Conservation (phyloP, 1,140 invertebrate species). For the Drosophila tsacasi region DNA sequence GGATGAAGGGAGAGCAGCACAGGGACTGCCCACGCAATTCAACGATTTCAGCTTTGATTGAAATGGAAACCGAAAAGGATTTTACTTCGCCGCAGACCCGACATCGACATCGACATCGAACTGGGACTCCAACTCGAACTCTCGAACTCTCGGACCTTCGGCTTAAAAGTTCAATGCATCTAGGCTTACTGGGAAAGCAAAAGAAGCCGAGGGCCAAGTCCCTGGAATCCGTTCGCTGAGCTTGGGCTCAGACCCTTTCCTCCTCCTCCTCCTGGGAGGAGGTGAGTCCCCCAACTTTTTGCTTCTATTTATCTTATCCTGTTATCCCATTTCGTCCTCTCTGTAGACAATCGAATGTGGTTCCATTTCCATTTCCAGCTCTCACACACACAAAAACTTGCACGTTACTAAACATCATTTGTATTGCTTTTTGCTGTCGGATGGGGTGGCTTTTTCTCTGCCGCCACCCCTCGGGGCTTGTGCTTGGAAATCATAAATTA, state of each 20-base stretch:
- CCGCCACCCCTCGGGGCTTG: constrained; percentile 36
- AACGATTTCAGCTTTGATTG: constrained; percentile 65
- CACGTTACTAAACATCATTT: constrained; percentile 82
- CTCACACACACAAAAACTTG: constrained; percentile 59
- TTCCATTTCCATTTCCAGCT: constrained; percentile 76
- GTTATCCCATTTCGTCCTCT: constrained; percentile 48
- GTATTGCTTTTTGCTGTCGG: constrained; percentile 56
- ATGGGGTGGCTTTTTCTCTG: constrained; percentile 6
- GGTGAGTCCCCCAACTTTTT: constrained; percentile 59
- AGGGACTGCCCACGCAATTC: constrained; percentile 14
- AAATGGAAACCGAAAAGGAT: constrained; percentile 73
- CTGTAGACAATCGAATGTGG: constrained; percentile 73
- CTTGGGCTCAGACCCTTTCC: constrained; percentile 5
- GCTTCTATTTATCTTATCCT: constrained; percentile 78
- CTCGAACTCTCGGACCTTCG: constrained; percentile 52
- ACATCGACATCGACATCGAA: neutral
- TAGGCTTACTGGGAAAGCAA: constrained; percentile 39
- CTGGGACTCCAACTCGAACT: constrained; percentile 42
- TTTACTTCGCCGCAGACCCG: constrained; percentile 27
- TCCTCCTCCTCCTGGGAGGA: neutral
- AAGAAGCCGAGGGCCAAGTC: constrained; percentile 21
- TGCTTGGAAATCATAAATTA: constrained; percentile 80
- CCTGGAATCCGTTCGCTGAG: constrained; percentile 19
- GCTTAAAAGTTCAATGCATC: constrained; percentile 77
- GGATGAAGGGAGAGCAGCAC: neutral